Evolutionary conservation across 2,113 vertebrate species (phyloP), one percentile per base, ranked within the genome.

Genomic region (Parus major): DNA sequence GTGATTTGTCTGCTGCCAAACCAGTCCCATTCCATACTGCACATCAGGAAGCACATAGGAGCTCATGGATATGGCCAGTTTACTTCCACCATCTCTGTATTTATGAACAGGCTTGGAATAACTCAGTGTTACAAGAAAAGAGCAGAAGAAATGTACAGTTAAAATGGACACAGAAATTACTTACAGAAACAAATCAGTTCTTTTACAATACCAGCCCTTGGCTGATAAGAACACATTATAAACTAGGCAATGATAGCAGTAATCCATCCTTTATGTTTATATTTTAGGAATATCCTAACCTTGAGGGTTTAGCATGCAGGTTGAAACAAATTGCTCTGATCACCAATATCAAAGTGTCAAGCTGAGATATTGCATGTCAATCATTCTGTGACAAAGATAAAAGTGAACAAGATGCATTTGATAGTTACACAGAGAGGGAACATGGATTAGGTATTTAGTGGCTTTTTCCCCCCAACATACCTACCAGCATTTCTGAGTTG

Each of bases 311-410:
- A 95, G 83, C 23, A 91, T 65, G 52, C 83, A 82, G 60, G 70
- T 69, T 84, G 94, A 91, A 97, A 91, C 77, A 95, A 96, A 93
- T 89, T 92, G 85, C 65, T 91, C 93, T 95, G 96, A 96, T 95
- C 94, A 95, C 87, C 94, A 93, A 95, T 89, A 95, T 93, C 86
- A 92, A 89, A 81, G 84, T 95, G 91, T 95, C 92, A 95, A 82
- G 86, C 86, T 92, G 91, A 92, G 89, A 93, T 91, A 95, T 95
- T 95, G 75, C 72, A 79, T 84, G 96, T 93, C 92, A 96, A 87
- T 95, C 95, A 95, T 42, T 36, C 60, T n/a, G 65, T 92, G 92
- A 92, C 95, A 93, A 91, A 95, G 91, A 95, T 86, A 89, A 81
- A 95, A 91, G 70, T 42, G 70, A 96, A 92, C 81, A 92, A 82